Base-by-base conservation (phyloP, 1,140 invertebrate species). In the Pseudobourletiella spinata region DNA sequence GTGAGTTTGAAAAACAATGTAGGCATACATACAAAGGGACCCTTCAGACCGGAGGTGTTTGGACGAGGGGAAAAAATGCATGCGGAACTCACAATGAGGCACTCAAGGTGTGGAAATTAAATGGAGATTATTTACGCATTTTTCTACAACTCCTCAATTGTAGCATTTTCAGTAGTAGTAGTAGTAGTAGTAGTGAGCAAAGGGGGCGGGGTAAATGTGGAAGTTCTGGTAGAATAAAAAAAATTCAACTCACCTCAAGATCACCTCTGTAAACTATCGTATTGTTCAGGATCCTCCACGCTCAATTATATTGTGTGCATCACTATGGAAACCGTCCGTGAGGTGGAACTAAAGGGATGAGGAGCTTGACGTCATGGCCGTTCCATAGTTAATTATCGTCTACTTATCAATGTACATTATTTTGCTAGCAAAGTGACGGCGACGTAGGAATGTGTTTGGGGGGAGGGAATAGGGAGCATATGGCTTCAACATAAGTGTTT, bases 71-170 rank as follows among this genome's bases (percentile, higher is more conserved):
- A 14, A 20, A 51, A 51, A 51, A 51, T 6, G n/a, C 8, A 51
- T 51, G 48, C 43, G 43, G 43, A 46, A 46, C 35, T 39, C n/a
- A 20, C 15, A 51, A 26, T 18, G 48, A 4, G 20, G 20, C 6
- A 6, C 22, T 51, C 48, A 51, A 51, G 48, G 48, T 51, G 48
- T 51, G 14, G 4, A 51, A 25, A 51, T 51, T 51, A 51, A 51
- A 51, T 22, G 48, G 48, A 51, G 16, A 51, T 51, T 51, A 51
- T 51, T 22, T 51, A 51, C 48, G 44, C 48, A 51, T 15, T 24
- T 51, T 51, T 25, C 2, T n/a, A n/a, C n/a, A 18, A 48, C 8
- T 11, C 20, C 6, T 48, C 44, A 11, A 48, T 6, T 48, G 20
- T 48, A 15, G 8, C 11, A 11, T 4, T 48, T 6, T 8, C 44